These are phyloP conservation scores for Tragopan temminckii DNA, from an alignment of 2,797 vertebrate species.

Conservation along the genomic window DNA sequence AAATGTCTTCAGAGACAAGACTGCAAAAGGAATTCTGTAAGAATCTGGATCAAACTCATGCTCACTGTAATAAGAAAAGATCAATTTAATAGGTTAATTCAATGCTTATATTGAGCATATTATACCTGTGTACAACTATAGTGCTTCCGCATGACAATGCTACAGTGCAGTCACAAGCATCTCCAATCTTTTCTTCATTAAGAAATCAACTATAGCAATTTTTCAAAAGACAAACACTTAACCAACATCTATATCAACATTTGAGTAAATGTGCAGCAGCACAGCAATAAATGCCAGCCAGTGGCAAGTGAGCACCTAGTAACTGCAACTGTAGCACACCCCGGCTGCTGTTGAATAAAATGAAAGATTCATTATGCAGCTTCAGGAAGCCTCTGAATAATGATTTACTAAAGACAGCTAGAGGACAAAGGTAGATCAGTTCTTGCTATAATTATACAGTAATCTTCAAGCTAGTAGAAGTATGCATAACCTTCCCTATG, in stretches of 20 bases:
- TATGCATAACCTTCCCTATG: not conserved
- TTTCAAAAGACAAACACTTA: not conserved
- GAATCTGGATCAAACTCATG: constrained; percentile 96
- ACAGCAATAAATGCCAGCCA: not conserved
- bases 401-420: not conserved
- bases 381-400: not conserved
- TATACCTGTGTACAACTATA: rapidly evolving
- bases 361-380: not conserved
- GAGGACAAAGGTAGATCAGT: not conserved
- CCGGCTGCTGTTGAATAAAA: not conserved
- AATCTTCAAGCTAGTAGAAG: not conserved
- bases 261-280: not conserved
- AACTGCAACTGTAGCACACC: not conserved
- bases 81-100: not conserved
- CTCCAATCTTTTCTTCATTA: not conserved
- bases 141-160: not conserved
- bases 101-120: not conserved
- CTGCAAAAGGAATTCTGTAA: constrained; percentile 93
- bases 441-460: not conserved
- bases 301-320: not conserved
- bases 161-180: not conserved
- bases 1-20: constrained; percentile 91
- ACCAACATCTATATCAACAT: not conserved
- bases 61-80: constrained; percentile 83
- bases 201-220: not conserved